Conservation (phyloP, 2,888 invertebrate genomes). For the Dasypolia templi region DNA sequence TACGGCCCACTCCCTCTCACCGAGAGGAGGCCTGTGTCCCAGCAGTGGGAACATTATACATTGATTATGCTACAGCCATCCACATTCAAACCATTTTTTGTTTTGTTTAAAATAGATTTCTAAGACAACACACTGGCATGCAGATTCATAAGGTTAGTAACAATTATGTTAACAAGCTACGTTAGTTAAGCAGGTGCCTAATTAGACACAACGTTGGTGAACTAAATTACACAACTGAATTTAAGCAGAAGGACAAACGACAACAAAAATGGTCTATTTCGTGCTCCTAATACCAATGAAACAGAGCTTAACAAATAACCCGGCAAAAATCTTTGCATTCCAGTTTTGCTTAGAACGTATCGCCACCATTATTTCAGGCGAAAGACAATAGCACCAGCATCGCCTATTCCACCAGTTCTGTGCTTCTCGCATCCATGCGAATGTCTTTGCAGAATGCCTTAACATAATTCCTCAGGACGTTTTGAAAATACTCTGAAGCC, state of each 20-base stretch:
- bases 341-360: too few relatives aligned
- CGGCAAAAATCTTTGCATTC: too few relatives aligned
- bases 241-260: background rate
- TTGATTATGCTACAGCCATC: too few relatives aligned
- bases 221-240: constrained; percentile 17
- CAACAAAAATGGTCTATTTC: background rate
- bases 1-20: too few relatives aligned
- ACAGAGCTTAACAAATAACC: background rate
- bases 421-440: too few relatives aligned
- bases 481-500: constrained; percentile 12
- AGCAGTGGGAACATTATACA: too few relatives aligned
- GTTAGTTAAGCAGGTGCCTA: too few relatives aligned
- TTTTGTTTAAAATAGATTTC: too few relatives aligned
- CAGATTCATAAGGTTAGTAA: background rate
- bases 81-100: background rate
- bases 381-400: background rate
- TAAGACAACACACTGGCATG: too few relatives aligned
- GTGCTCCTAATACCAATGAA: background rate
- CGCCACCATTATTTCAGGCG: background rate
- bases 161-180: background rate
- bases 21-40: too few relatives aligned
- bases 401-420: background rate
- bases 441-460: background rate
- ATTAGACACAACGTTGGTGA: background rate
- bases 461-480: background rate